Evolutionary conservation across 2,888 invertebrate genomes (phyloP), one percentile per base, ranked within the genome.

Genomic region (Caenorhabditis sp.): DNA sequence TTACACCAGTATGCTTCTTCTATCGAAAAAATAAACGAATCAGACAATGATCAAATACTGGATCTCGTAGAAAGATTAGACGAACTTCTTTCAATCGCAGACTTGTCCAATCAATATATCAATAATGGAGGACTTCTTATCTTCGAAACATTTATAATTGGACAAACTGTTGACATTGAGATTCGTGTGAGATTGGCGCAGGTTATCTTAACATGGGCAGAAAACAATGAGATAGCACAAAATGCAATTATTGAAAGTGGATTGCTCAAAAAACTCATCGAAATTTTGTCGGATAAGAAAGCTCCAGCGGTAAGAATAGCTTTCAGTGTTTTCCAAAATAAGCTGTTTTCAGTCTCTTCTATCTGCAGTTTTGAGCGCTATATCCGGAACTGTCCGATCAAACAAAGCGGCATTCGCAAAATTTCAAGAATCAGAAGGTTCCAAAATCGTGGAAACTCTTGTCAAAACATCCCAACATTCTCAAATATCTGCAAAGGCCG

Each of bases 31-130:
- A 51, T 62, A 12, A 51, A 5, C 12, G 24, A n/a, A 43, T 43
- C 14, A n/a, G 59, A 62, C 14, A 27, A 57, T 36, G 26, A 55
- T 8, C 26, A 24, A 26, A 55, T 17, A 12, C 17, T 55, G 10
- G 62, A 61, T 4, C 43, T 73, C 19, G 58, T 58, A n/a, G 73
- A 68, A 1, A 53, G 57, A 27, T 53, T 73, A 1, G 65, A 62
- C 14, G 66, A 66, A 8, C 63, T 57, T 14, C 57, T 73, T 1
- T 12, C 24, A 0, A 17, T 50, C n/a, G 68, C 63, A 6, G 60
- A 68, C 59, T 68, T 62, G 24, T 55, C 65, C 8, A 27, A 57
- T 4, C 55, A 60, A 4, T 73, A 65, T 19, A 10, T 63, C 0
- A 37, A 4, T 5, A 53, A 50, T 50, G 37, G 51, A 1, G 73